A percentile compares a stretch with the other conserved stretches of the same genome.
Conservation (phyloP, 1,140 invertebrate species). For the Ceratina japonica region DNA sequence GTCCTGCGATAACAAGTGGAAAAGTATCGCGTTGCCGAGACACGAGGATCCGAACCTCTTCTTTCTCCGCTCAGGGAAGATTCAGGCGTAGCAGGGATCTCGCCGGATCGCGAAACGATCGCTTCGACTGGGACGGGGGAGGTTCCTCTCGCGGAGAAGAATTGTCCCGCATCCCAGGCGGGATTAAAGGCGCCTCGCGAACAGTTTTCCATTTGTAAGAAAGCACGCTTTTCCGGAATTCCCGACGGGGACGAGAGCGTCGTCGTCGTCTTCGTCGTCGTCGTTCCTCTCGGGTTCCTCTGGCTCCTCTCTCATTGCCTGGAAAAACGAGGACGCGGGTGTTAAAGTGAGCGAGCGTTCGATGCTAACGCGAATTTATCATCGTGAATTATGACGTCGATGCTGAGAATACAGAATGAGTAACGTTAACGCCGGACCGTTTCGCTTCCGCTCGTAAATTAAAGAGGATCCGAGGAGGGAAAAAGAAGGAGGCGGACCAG, state of each 20-base stretch:
- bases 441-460: slow-evolving; percentile 63
- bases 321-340: slow-evolving; percentile 59
- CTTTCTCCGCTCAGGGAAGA: neutral
- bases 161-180: slow-evolving; percentile 63
- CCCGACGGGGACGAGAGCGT: slow-evolving; percentile 52
- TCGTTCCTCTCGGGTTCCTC: slow-evolving; percentile 42
- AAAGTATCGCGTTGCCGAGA: neutral
- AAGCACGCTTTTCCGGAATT: slow-evolving; percentile 68
- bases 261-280: slow-evolving; percentile 62
- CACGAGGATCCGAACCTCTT: neutral
- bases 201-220: slow-evolving; percentile 74
- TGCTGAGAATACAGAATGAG: slow-evolving; percentile 64
- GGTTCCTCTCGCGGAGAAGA: slow-evolving; percentile 6
- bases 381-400: slow-evolving; percentile 65
- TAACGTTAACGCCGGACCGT: slow-evolving; percentile 60
- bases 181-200: slow-evolving; percentile 65
- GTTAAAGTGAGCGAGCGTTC: slow-evolving; percentile 48
- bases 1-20: too few species aligned
- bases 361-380: slow-evolving; percentile 64
- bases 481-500: neutral
- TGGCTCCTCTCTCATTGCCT: neutral
- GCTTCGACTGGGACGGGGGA: neutral
- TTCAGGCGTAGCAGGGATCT: slow-evolving; percentile 20
- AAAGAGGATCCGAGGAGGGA: slow-evolving; percentile 36
- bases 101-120: slow-evolving; percentile 43